phyloP scores from a whole-genome alignment of 2,113 vertebrate genomes.

The Limanda limanda region DNA sequence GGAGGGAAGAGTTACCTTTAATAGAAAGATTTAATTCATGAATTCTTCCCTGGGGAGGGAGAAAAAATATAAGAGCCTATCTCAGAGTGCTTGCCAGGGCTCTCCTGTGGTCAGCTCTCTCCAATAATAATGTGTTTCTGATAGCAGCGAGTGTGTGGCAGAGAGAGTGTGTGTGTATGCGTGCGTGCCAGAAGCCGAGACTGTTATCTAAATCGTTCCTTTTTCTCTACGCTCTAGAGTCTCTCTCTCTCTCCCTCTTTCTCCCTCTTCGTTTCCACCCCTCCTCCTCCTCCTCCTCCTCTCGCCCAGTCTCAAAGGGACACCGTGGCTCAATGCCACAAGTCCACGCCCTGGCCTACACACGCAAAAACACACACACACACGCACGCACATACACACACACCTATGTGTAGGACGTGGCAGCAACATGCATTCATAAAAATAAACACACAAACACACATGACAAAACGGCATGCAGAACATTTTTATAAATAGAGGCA shows the following conservation, averaged over 20 bases:
- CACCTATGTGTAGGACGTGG: slow-evolving; percentile 19
- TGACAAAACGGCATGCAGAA: slow-evolving; percentile 25
- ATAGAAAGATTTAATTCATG: slow-evolving; percentile 67
- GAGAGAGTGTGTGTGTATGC: slow-evolving; percentile 23
- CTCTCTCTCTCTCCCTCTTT: slow-evolving; percentile 36
- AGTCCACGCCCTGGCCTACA: slow-evolving; percentile 54
- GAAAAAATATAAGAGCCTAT: slow-evolving; percentile 49
- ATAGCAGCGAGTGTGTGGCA: slow-evolving; percentile 42
- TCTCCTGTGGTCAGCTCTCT: slow-evolving; percentile 71
- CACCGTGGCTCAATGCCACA: slow-evolving; percentile 71
- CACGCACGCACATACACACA: slow-evolving; percentile 37
- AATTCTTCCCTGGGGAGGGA: slow-evolving; percentile 62
- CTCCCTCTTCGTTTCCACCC: neutral
- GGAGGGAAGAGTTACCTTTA: slow-evolving; percentile 55
- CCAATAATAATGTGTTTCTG: slow-evolving; percentile 69
- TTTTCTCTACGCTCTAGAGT: slow-evolving; percentile 47
- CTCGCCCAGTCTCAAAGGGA: slow-evolving; percentile 71
- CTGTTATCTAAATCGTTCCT: slow-evolving; percentile 79
- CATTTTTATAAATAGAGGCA: slow-evolving; percentile 53
- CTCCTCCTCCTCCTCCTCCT: slow-evolving; percentile 44
- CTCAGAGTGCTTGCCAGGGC: slow-evolving; percentile 56
- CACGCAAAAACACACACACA: slow-evolving; percentile 57
- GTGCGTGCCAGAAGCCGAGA: slow-evolving; percentile 70
- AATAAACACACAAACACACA: slow-evolving; percentile 40
- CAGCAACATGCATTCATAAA: slow-evolving; percentile 34